phyloP scores from a whole-genome alignment of 2,797 vertebrate genomes.

The Cetoscarus ocellatus region DNA sequence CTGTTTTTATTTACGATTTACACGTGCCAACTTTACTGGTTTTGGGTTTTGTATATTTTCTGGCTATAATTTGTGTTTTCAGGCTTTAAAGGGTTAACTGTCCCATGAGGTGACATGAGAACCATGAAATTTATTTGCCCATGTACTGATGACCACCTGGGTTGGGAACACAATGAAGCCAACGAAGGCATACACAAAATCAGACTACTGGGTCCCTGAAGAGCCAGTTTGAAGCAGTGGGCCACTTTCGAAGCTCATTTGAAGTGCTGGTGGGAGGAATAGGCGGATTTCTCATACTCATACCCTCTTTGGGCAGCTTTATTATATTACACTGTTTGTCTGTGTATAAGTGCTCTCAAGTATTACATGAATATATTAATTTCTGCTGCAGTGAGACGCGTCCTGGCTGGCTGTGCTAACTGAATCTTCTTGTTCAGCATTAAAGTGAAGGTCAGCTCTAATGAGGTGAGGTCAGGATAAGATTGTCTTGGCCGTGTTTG shows the following conservation, averaged over 20 bases:
- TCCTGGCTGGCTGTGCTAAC: background rate
- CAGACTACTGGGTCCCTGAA: background rate
- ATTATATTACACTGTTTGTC: background rate
- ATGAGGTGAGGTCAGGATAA: constrained; percentile 50
- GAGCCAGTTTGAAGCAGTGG: background rate
- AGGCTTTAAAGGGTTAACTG: too few species aligned
- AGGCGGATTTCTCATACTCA: background rate
- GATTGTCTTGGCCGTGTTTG: constrained; percentile 34
- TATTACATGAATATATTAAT: constrained; percentile 22
- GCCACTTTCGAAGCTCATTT: background rate
- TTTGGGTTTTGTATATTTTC: too few species aligned
- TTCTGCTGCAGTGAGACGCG: background rate
- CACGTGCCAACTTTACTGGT: too few species aligned
- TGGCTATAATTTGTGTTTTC: too few species aligned
- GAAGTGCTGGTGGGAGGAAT: background rate
- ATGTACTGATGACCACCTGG: too few species aligned
- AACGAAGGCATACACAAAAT: background rate
- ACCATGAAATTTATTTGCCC: too few species aligned
- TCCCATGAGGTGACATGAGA: too few species aligned
- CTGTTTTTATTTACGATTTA: too few species aligned
- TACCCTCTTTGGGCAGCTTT: background rate
- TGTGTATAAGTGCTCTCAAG: constrained; percentile 6
- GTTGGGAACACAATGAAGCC: background rate
- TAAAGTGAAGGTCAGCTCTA: constrained; percentile 49
- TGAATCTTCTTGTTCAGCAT: constrained; percentile 20